Evolutionary conservation across 2,888 invertebrate genomes (phyloP), one percentile per base, ranked within the genome.

Genomic region (Erebia ligea): DNA sequence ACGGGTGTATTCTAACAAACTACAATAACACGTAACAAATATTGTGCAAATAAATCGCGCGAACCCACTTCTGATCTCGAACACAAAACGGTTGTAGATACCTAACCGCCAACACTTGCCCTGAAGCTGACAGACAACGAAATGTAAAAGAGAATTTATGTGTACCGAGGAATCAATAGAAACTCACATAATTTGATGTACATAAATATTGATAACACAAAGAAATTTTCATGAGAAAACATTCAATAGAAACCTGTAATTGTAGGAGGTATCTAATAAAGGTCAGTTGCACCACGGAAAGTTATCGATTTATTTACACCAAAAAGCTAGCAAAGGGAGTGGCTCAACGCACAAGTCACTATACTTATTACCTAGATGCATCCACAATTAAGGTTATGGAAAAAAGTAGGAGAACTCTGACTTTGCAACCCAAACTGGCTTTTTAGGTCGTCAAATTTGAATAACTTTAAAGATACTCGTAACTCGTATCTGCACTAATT

Each of bases 11-110:
- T 50, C 2, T 17, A 52, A 10, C 9, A 54, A n/a, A 54, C 52
- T 64, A 54, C 52, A 19, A 52, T 64, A 52, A 54, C 64, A 64
- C 19, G 54, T 15, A 54, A 54, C 64, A 40, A 54, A 54, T 40
- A 64, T 64, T 64, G 52, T 40, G 52, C 15, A 64, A 64, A 64
- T 64, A 64, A 64, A 64, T 64, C 64, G 34, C 17, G 54, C 40
- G 34, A 63, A 21, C 48, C 62, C 25, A 21, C 50, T 19, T 54
- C 15, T 9, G 45, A 63, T 63, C 21, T 63, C 62, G 62, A 62
- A 40, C 54, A 64, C 25, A 64, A 52, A 64, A 54, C 52, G 52
- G 34, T 52, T 40, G 48, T 15, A 54, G 54, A 52, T 40, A 40
- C 19, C 34, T 15, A 54, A 64, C 64, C 54, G 52, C 19, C 34